phyloP scores from a whole-genome alignment of 2,113 vertebrate genomes.

The Mobula birostris region DNA sequence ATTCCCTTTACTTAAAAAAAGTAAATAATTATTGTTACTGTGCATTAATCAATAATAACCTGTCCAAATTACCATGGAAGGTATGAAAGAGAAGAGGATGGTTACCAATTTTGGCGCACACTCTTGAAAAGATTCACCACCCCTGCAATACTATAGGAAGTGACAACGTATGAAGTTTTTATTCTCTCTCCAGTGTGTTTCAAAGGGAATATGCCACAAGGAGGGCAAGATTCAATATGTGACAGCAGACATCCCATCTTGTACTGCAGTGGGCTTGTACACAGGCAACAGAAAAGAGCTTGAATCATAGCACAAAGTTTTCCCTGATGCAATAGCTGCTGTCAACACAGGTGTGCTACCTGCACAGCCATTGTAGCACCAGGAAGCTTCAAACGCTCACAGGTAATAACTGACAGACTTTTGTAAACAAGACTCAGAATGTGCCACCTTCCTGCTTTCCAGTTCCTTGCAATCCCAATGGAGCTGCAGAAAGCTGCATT shows the following conservation, averaged over 20 bases:
- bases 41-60: no score
- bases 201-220: not conserved
- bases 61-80: no score
- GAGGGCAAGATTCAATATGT: not conserved
- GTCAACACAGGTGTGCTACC: not conserved
- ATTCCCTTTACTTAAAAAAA: no score
- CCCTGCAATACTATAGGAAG: not conserved
- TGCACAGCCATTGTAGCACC: not conserved
- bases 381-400: not conserved
- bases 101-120: no score
- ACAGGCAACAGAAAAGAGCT: not conserved
- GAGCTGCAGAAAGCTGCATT: not conserved
- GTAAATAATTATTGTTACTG: no score
- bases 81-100: no score
- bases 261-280: not conserved
- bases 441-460: not conserved
- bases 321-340: not conserved
- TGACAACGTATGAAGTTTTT: not conserved
- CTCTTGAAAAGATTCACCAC: no score
- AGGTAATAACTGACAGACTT: constrained; percentile 14
- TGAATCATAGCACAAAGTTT: not conserved
- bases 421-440: not conserved
- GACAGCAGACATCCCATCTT: not conserved
- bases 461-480: not conserved
- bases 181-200: not conserved